Evolutionary conservation across 2,888 invertebrate species (phyloP).

Genomic region (Lysandra bellargus): DNA sequence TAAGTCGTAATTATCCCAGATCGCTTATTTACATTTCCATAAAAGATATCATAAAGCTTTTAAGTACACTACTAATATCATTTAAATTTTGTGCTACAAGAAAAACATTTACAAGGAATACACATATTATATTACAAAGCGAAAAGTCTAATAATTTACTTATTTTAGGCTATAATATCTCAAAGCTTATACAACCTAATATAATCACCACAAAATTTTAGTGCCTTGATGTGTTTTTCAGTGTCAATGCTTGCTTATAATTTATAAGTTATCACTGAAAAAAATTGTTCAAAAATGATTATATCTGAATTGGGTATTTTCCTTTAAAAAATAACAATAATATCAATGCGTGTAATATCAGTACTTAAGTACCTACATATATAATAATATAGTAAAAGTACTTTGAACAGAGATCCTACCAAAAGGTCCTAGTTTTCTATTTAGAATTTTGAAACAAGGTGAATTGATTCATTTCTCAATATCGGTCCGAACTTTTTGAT

Average conservation of each 20-base stretch:
- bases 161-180: background rate
- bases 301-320: too few relatives aligned
- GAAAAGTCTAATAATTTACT: background rate
- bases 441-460: background rate
- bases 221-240: too few relatives aligned
- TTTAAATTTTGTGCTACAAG: constrained; percentile 20
- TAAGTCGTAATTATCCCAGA: constrained; percentile 80
- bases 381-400: too few relatives aligned
- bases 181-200: background rate
- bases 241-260: too few relatives aligned
- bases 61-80: constrained; percentile 56
- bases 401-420: too few relatives aligned
- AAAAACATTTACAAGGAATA: constrained; percentile 11
- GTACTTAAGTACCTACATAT: background rate
- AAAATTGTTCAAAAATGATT: too few relatives aligned
- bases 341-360: background rate
- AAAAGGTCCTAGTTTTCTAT: background rate
- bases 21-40: constrained; percentile 72
- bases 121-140: background rate
- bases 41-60: constrained; percentile 61
- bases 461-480: constrained; percentile 19
- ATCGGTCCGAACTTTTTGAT: constrained; percentile 9
- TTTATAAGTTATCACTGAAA: too few relatives aligned
- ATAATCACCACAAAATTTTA: background rate
- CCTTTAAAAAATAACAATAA: background rate